phyloP scores from a whole-genome alignment of 2,888 invertebrate species.

The Seladonia tumulorum region DNA sequence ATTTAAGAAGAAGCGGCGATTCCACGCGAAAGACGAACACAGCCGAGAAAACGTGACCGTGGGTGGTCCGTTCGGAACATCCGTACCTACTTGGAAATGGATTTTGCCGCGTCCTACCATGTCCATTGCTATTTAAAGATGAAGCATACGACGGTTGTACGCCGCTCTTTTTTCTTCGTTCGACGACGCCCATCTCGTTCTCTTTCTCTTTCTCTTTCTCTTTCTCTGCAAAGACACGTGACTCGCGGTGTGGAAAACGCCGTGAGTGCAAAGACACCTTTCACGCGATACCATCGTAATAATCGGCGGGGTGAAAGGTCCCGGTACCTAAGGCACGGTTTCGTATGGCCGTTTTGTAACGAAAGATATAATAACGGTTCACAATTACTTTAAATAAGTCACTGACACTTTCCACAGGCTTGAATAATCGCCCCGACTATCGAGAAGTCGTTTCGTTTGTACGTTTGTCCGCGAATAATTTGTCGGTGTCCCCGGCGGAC shows the following conservation, averaged over 20 bases:
- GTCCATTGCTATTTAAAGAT: conserved; percentile 73
- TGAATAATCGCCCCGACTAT: conserved; percentile 8
- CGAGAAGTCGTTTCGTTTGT: not conserved
- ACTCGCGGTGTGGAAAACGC: conserved; percentile 75
- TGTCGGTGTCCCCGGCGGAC: not conserved
- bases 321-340: conserved; percentile 53
- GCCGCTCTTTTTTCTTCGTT: conserved; percentile 60
- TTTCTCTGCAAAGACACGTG: conserved; percentile 63
- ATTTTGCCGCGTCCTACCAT: conserved; percentile 69
- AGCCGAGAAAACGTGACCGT: conserved; percentile 48
- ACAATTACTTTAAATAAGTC: conserved; percentile 62
- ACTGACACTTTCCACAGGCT: not conserved
- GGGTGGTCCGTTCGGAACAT: conserved; percentile 69
- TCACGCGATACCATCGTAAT: conserved; percentile 75
- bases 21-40: conserved; percentile 43
- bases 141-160: conserved; percentile 58
- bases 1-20: conserved; percentile 12
- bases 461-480: conserved; percentile 10
- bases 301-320: conserved; percentile 71
- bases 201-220: conserved; percentile 47
- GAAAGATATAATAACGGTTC: conserved; percentile 52
- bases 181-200: conserved; percentile 53
- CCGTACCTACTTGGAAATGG: conserved; percentile 73
- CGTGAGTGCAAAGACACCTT: conserved; percentile 78
- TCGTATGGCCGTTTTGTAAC: conserved; percentile 57